A percentile compares a stretch with the other conserved stretches of the same genome.
phyloP scores from a whole-genome alignment of 1,140 invertebrate genomes.

The Lordiphosa stackelbergi region DNA sequence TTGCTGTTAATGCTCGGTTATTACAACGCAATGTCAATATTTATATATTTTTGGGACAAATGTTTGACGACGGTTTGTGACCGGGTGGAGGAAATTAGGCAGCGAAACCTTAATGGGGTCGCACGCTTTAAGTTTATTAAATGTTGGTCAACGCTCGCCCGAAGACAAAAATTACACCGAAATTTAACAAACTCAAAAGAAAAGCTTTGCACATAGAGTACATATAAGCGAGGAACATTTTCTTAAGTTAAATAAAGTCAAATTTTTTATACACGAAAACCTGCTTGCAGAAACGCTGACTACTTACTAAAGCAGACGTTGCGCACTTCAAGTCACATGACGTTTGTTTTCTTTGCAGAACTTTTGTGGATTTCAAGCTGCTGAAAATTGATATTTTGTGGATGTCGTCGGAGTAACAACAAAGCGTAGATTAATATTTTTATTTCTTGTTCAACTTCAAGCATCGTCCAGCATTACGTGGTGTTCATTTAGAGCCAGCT shows the following conservation, averaged over 20 bases:
- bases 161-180: neutral
- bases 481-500: no score
- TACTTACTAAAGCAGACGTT: no score
- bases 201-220: slow-evolving; percentile 1
- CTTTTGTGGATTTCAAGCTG: no score
- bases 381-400: no score
- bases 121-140: neutral
- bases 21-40: slow-evolving; percentile 75
- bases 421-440: neutral
- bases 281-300: no score
- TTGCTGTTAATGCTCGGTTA: slow-evolving; percentile 66
- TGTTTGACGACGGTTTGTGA: slow-evolving; percentile 1
- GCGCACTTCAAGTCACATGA: no score
- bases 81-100: slow-evolving; percentile 8
- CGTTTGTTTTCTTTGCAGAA: no score
- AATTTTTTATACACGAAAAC: no score
- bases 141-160: no score
- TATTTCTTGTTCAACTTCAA: neutral
- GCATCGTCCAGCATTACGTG: neutral
- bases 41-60: slow-evolving; percentile 30
- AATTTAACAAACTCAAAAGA: slow-evolving; percentile 3
- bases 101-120: slow-evolving; percentile 7
- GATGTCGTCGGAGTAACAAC: no score
- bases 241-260: neutral
- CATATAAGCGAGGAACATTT: slow-evolving; percentile 1